These are phyloP conservation scores for Papilio xuthus DNA, from an alignment of 1,140 invertebrate species.

Conservation along the genomic window DNA sequence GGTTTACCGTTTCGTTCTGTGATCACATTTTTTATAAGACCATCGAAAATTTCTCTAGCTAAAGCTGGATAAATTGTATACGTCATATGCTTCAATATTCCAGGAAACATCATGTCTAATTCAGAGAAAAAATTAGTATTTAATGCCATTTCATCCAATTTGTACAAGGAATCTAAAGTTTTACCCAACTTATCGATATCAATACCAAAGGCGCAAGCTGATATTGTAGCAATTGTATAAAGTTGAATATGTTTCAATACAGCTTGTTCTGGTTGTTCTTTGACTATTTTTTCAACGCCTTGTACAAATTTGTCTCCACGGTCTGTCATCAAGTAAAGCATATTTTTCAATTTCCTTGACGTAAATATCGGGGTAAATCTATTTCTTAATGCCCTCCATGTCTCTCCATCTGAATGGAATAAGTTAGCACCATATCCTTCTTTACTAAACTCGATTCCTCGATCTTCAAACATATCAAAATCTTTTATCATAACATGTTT, in stretches of 20 bases:
- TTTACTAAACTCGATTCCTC: conserved; percentile 72
- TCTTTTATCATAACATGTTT: conserved; percentile 83
- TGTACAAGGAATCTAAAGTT: not conserved
- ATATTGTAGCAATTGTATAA: conserved; percentile 77
- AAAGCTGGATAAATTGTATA: conserved; percentile 40
- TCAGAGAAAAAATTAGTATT: conserved; percentile 33
- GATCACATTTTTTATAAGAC: conserved; percentile 42
- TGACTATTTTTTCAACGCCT: conserved; percentile 43
- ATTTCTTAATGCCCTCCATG: conserved; percentile 81
- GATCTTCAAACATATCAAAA: conserved; percentile 80
- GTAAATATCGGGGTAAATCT: conserved; percentile 83
- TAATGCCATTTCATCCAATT: not conserved
- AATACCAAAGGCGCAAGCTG: conserved; percentile 80
- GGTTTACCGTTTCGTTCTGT: conserved; percentile 38
- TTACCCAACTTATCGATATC: not conserved
- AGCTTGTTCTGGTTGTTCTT: conserved; percentile 54
- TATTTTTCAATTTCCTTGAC: conserved; percentile 69
- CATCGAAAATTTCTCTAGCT: conserved; percentile 43
- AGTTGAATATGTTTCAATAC: conserved; percentile 65
- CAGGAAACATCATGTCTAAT: conserved; percentile 49
- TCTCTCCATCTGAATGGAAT: conserved; percentile 71
- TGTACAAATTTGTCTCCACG: conserved; percentile 61
- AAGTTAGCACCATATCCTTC: conserved; percentile 78
- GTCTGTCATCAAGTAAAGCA: conserved; percentile 70
- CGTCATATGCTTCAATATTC: conserved; percentile 43